phyloP scores from a whole-genome alignment of 1,140 invertebrate species.

The Drosophila nebulosa region DNA sequence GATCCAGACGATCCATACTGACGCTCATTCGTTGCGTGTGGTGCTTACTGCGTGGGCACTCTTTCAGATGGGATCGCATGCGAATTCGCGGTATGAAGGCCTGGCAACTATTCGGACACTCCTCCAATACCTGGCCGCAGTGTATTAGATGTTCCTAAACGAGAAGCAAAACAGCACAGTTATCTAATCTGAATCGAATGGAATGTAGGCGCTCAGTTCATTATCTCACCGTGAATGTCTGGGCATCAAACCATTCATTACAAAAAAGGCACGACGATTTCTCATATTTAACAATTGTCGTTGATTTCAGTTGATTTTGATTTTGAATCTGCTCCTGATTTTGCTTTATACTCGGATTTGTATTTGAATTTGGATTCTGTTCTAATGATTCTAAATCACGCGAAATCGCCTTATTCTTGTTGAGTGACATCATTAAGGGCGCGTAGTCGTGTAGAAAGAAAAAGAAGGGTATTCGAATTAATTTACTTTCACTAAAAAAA shows the following conservation, averaged over 20 bases:
- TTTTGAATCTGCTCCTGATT: not conserved
- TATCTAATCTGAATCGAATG: not conserved
- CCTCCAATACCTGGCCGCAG: constrained; percentile 86
- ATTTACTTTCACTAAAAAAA: not conserved
- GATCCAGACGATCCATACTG: constrained; percentile 64
- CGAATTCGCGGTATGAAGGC: constrained; percentile 85
- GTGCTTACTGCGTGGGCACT: constrained; percentile 82
- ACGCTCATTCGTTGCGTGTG: constrained; percentile 29
- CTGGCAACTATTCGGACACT: constrained; percentile 85
- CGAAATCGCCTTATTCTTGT: constrained; percentile 2
- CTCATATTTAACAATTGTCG: constrained; percentile 75
- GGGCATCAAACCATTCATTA: constrained; percentile 83
- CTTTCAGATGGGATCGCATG: constrained; percentile 83
- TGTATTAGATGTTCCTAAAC: constrained; percentile 84
- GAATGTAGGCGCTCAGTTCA: not conserved
- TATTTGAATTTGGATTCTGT: not conserved
- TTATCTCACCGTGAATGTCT: constrained; percentile 82
- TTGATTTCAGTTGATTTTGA: constrained; percentile 44
- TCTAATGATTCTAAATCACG: not conserved
- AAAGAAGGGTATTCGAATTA: not conserved
- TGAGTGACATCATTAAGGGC: constrained; percentile 37
- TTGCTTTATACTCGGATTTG: not conserved
- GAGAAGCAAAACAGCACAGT: not conserved
- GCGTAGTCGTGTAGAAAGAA: not conserved
- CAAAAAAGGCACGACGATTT: constrained; percentile 85